Evolutionary conservation across 2,888 invertebrate species (phyloP).

Genomic region (Isoperla grammatica): DNA sequence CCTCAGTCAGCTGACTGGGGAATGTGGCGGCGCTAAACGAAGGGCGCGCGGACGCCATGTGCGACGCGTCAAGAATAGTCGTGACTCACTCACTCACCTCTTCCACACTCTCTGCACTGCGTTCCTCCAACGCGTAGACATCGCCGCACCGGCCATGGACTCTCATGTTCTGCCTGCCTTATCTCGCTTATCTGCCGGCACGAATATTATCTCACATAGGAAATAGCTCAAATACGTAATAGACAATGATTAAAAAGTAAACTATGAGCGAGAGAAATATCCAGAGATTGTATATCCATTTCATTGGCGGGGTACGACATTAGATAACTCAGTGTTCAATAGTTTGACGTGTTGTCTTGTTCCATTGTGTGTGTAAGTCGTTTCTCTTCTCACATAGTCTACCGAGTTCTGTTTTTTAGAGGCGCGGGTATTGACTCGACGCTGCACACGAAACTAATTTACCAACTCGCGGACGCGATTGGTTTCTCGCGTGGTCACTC

Average conservation of each 20-base stretch:
- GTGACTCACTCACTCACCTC: slow-evolving; percentile 17
- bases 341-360: too few species aligned
- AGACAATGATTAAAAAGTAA: slow-evolving; percentile 6
- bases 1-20: slow-evolving; percentile 2
- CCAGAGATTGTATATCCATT: background rate
- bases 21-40: slow-evolving; percentile 8
- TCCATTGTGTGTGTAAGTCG: too few species aligned
- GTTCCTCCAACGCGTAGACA: slow-evolving; percentile 27
- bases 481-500: too few species aligned
- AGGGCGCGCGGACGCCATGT: background rate
- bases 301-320: background rate
- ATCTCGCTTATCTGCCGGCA: too few species aligned
- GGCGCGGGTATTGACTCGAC: too few species aligned
- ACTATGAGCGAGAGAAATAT: slow-evolving; percentile 1
- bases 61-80: background rate
- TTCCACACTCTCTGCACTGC: slow-evolving; percentile 22
- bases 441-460: too few species aligned
- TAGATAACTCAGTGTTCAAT: too few species aligned
- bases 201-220: background rate
- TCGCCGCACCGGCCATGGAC: background rate
- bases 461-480: too few species aligned
- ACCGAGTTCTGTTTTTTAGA: too few species aligned
- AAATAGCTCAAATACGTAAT: slow-evolving; percentile 8
- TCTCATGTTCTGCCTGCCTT: too few species aligned
- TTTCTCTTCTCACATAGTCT: too few species aligned